These are phyloP conservation scores for Calycopis cecrops DNA, from an alignment of 1,140 invertebrate species.

Conservation along the genomic window DNA sequence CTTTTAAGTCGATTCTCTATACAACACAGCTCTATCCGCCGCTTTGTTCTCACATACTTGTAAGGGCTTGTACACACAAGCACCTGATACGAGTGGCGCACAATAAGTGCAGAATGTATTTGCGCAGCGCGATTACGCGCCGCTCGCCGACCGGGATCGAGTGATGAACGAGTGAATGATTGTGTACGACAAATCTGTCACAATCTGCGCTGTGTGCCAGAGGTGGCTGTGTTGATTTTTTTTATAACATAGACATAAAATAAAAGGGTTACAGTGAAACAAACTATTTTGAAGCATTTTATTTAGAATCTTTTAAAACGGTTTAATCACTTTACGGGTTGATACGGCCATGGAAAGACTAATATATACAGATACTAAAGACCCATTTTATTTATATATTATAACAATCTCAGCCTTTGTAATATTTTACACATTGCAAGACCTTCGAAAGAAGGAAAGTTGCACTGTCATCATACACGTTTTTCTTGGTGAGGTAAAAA, in stretches of 20 bases:
- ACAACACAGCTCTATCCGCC: conserved; percentile 41
- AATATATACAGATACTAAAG: no score
- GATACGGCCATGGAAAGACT: no score
- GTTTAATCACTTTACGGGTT: no score
- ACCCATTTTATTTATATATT: no score
- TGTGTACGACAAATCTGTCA: conserved; percentile 22
- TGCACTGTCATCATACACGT: no score
- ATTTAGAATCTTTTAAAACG: no score
- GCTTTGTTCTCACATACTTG: conserved; percentile 47
- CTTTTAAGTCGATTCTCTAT: conserved; percentile 49
- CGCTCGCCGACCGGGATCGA: conserved; percentile 30
- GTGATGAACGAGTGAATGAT: conserved; percentile 23
- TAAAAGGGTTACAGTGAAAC: background rate
- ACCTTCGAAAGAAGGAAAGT: no score
- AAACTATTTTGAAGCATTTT: background rate
- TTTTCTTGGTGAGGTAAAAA: no score
- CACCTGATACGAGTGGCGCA: conserved; percentile 48
- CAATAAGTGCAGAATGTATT: conserved; percentile 64
- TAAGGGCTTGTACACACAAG: conserved; percentile 47
- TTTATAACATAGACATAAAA: background rate
- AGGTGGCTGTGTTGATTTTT: no score
- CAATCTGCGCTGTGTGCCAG: background rate
- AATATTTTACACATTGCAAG: no score
- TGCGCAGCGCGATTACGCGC: conserved; percentile 54
- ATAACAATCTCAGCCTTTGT: no score